A percentile compares a stretch with the other conserved stretches of the same genome.
Evolutionary conservation across 2,797 vertebrate species (phyloP).

Genomic region (Phalanger gymnotis): DNA sequence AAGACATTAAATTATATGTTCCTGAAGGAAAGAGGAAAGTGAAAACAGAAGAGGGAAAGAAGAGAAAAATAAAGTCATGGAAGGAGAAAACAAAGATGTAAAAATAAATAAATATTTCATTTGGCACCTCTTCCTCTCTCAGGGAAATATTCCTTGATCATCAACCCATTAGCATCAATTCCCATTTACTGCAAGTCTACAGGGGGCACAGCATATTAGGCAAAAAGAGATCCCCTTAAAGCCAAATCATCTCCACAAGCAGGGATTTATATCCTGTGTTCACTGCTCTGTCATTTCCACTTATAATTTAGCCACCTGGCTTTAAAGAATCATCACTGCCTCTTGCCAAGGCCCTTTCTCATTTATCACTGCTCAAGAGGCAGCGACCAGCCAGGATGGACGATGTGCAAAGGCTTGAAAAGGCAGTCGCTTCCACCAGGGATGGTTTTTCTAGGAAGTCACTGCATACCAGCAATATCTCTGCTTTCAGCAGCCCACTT

Average conservation of each 20-base stretch:
- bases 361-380: background rate
- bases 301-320: background rate
- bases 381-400: conserved; percentile 44
- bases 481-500: conserved; percentile 42
- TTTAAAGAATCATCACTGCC: conserved; percentile 9
- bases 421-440: background rate
- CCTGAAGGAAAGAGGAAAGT: background rate
- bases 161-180: background rate
- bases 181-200: background rate
- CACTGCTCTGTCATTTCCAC: background rate
- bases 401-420: background rate
- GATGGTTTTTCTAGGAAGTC: background rate
- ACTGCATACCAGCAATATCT: background rate
- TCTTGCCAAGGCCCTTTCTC: conserved; percentile 19
- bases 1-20: background rate
- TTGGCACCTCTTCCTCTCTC: background rate
- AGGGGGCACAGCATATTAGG: background rate
- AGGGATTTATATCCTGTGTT: background rate
- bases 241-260: background rate
- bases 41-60: background rate
- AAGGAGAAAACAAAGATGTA: background rate
- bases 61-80: background rate
- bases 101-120: background rate
- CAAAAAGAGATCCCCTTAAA: background rate
- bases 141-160: background rate